These are phyloP conservation scores for Helogale parvula DNA, from an alignment of 2,113 vertebrate genomes.

Conservation along the genomic window DNA sequence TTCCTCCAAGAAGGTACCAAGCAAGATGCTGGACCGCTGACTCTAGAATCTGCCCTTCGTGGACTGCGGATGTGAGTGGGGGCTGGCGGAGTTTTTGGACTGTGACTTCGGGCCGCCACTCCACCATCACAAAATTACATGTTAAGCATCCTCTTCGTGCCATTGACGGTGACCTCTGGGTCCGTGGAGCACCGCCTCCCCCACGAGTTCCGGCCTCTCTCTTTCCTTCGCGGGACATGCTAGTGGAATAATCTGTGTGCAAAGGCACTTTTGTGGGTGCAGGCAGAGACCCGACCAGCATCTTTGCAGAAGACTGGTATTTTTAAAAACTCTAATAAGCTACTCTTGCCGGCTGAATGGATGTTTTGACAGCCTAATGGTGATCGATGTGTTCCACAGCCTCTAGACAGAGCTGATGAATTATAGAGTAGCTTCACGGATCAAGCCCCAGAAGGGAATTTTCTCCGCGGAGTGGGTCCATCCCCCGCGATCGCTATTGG, in stretches of 20 bases:
- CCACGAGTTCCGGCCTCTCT: neutral
- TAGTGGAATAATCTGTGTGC: fast-evolving
- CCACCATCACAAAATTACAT: neutral
- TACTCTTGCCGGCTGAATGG: neutral
- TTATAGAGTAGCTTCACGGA: neutral
- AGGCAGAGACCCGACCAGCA: neutral
- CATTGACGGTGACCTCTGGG: neutral
- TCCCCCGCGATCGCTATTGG: neutral
- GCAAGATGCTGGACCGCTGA: fast-evolving
- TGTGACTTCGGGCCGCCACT: neutral
- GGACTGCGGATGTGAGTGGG: too few relatives aligned
- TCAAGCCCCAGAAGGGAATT: neutral
- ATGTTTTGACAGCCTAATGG: neutral
- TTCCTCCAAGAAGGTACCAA: neutral
- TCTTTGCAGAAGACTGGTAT: neutral
- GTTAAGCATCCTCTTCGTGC: neutral
- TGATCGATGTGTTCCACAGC: neutral
- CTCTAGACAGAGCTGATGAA: neutral
- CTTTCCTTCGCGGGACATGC: neutral
- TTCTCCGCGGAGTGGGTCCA: neutral
- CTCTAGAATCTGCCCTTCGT: neutral
- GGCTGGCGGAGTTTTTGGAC: neutral
- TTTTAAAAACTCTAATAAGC: neutral
- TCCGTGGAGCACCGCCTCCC: neutral
- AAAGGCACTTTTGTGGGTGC: neutral